These are phyloP conservation scores for Hydriomena furcata DNA, from an alignment of 2,888 invertebrate genomes.

Conservation along the genomic window DNA sequence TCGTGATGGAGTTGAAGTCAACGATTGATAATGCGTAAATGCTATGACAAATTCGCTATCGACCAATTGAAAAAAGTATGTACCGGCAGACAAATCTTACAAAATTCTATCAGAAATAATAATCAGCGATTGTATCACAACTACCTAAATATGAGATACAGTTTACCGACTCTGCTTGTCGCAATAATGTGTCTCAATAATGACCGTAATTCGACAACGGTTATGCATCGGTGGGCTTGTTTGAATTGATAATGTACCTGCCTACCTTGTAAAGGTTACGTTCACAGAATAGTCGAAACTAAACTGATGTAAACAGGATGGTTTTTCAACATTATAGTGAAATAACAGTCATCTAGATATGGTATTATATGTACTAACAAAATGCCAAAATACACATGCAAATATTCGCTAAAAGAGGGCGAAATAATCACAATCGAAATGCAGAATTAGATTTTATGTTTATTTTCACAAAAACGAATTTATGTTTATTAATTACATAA, in stretches of 20 bases:
- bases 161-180: conserved; percentile 15
- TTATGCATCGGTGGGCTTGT: conserved; percentile 50
- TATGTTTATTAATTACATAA: too few species aligned
- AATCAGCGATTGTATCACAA: conserved; percentile 4
- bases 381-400: too few species aligned
- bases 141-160: conserved; percentile 13
- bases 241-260: conserved; percentile 34
- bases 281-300: conserved; percentile 18
- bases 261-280: conserved; percentile 27
- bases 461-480: too few species aligned
- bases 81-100: not conserved
- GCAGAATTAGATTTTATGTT: too few species aligned
- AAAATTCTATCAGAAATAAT: conserved; percentile 9
- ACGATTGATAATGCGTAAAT: too few species aligned
- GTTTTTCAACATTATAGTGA: conserved; percentile 5
- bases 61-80: too few species aligned
- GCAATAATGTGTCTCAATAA: conserved; percentile 52
- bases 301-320: not conserved
- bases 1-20: too few species aligned
- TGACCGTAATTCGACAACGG: conserved; percentile 55
- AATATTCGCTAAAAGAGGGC: too few species aligned
- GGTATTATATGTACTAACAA: too few species aligned
- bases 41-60: too few species aligned
- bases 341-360: too few species aligned
- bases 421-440: too few species aligned